phyloP scores from a whole-genome alignment of 2,113 vertebrate genomes.

The Dromas ardeola region DNA sequence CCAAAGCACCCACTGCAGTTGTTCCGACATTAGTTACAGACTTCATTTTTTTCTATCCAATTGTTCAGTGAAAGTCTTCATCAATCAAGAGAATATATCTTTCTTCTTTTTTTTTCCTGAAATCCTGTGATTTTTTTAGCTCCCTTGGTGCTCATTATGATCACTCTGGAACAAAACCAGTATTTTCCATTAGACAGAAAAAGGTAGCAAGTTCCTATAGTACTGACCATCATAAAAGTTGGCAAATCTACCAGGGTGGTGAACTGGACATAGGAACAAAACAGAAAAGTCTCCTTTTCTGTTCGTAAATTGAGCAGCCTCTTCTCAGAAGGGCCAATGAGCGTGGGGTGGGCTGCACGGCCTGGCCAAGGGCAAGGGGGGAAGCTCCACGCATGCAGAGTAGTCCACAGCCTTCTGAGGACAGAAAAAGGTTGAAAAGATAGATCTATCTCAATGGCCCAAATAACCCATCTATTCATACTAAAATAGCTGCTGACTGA shows the following conservation, averaged over 20 bases:
- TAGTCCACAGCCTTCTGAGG: neutral
- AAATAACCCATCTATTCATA: neutral
- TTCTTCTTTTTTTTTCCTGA: neutral
- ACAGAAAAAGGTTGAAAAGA: neutral
- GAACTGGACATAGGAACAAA: neutral
- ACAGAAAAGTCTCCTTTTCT: neutral
- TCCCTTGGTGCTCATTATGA: neutral
- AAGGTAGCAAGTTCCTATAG: neutral
- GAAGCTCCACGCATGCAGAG: rapidly evolving
- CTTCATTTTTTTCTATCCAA: neutral
- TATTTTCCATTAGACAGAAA: neutral
- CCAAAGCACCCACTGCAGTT: neutral
- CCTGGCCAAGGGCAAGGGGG: neutral
- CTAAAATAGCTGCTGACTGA: neutral
- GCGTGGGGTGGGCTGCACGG: no score
- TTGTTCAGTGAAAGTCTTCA: neutral
- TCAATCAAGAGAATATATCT: neutral
- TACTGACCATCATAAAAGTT: neutral
- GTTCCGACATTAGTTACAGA: neutral
- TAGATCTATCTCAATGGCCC: neutral
- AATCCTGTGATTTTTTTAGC: neutral
- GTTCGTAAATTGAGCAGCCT: neutral
- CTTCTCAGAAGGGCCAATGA: neutral
- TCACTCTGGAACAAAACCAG: neutral
- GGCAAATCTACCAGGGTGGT: neutral